A percentile compares a stretch with the other conserved stretches of the same genome.
These are phyloP conservation scores for Drosophila simulans DNA, from an alignment of 1,140 invertebrate genomes.

Conservation along the genomic window DNA sequence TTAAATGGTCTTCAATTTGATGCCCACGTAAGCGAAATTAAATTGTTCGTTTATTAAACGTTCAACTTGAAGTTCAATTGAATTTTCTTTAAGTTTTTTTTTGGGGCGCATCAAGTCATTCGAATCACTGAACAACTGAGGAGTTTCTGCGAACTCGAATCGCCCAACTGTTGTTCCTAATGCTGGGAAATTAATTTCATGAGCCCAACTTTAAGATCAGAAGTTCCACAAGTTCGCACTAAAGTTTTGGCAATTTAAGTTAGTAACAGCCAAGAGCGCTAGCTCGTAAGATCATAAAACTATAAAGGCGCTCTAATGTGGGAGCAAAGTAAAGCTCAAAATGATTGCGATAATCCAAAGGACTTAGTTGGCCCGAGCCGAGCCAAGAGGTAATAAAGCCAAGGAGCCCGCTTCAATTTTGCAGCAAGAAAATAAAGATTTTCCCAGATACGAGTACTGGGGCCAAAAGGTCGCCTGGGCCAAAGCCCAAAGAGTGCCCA, in stretches of 20 bases:
- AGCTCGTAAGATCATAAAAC: conserved; percentile 11
- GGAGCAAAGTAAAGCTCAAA: conserved; percentile 34
- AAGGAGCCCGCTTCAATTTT: conserved; percentile 56
- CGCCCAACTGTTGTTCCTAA: conserved; percentile 21
- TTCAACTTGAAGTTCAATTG: conserved; percentile 22
- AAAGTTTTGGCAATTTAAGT: conserved; percentile 26
- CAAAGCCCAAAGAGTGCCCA: conserved; percentile 7
- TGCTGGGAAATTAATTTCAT: conserved; percentile 22
- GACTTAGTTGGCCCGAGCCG: conserved; percentile 46
- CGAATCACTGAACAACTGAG: conserved; percentile 23
- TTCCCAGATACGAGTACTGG: conserved; percentile 36
- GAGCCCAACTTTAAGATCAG: conserved; percentile 9
- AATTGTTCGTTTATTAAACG: conserved; percentile 24
- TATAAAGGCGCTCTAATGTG: conserved; percentile 12
- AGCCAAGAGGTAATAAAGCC: conserved; percentile 48
- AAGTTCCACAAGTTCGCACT: conserved; percentile 11
- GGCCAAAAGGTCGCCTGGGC: conserved; percentile 52
- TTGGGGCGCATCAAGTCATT: conserved; percentile 14
- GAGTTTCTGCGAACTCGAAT: conserved; percentile 9
- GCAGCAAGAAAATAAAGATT: conserved; percentile 59
- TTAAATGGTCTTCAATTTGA: not conserved
- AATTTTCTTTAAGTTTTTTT: conserved; percentile 34
- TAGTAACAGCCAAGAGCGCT: conserved; percentile 5
- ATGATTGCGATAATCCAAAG: conserved; percentile 64
- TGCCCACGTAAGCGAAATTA: conserved; percentile 17